phyloP scores from a whole-genome alignment of 2,797 vertebrate species.

The Muscicapa comitata region DNA sequence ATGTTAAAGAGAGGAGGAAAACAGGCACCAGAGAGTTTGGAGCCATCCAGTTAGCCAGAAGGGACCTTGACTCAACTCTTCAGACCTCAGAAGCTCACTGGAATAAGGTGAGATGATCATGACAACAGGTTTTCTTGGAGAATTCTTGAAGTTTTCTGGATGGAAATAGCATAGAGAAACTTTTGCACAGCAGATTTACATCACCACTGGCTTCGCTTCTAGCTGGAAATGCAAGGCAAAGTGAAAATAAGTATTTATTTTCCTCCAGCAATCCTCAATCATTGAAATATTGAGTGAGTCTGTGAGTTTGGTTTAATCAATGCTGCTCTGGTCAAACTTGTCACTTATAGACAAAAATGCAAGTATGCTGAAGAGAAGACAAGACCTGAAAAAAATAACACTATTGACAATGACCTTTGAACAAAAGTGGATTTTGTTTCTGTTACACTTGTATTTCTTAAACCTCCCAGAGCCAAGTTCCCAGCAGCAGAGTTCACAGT shows the following conservation, averaged over 20 bases:
- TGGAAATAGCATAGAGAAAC: background rate
- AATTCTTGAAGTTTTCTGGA: background rate
- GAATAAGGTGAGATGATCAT: background rate
- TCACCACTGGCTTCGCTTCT: background rate
- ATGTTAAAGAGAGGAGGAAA: background rate
- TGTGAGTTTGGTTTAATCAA: constrained; percentile 33
- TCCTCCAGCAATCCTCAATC: background rate
- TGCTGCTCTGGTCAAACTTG: background rate
- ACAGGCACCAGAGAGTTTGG: background rate
- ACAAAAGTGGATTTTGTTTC: background rate
- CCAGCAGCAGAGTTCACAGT: background rate
- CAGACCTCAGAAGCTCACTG: background rate
- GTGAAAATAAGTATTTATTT: constrained; percentile 2
- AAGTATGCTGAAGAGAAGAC: background rate
- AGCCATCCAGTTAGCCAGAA: background rate
- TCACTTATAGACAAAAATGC: background rate
- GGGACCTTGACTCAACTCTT: background rate
- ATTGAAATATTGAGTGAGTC: constrained; percentile 15
- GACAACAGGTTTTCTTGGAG: background rate
- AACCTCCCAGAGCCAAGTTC: background rate
- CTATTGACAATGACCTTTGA: background rate
- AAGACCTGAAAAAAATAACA: background rate
- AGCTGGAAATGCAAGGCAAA: background rate
- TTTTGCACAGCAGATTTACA: background rate
- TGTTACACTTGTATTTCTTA: background rate